A percentile compares a stretch with the other conserved stretches of the same genome.
phyloP scores from a whole-genome alignment of 2,888 invertebrate species.

The Drosophila nr. perissopoda region DNA sequence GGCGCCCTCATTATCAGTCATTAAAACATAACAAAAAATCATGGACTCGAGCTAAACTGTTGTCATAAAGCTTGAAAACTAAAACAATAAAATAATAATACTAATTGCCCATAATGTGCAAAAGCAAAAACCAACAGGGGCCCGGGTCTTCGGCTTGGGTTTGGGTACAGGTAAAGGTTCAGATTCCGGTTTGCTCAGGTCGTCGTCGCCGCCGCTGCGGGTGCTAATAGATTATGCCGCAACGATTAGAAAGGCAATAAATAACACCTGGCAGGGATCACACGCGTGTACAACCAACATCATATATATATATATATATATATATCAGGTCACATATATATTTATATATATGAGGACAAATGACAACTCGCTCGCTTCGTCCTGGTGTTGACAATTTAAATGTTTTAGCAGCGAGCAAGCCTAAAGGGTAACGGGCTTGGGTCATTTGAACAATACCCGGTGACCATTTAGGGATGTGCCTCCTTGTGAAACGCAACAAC shows the following conservation, averaged over 20 bases:
- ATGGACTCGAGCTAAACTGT: conserved; percentile 36
- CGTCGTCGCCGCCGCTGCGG: conserved; percentile 35
- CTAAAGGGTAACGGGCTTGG: conserved; percentile 56
- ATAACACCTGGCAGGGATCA: conserved; percentile 84
- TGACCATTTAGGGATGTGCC: conserved; percentile 35
- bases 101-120: conserved; percentile 75
- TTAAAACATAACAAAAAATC: conserved; percentile 51
- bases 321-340: conserved; percentile 29
- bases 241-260: conserved; percentile 84
- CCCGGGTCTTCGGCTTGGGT: not conserved
- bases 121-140: conserved; percentile 40
- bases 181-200: conserved; percentile 30
- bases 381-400: conserved; percentile 78
- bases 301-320: conserved; percentile 31
- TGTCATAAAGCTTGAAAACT: conserved; percentile 64
- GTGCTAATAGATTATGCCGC: conserved; percentile 84
- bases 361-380: conserved; percentile 47
- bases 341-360: conserved; percentile 9
- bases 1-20: conserved; percentile 37
- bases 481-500: conserved; percentile 47
- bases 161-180: not conserved
- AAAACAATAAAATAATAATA: conserved; percentile 70
- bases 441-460: conserved; percentile 23
- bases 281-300: conserved; percentile 77
- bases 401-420: conserved; percentile 46